A percentile compares a stretch with the other conserved stretches of the same genome.
Evolutionary conservation across 2,113 vertebrate genomes (phyloP).

Genomic region (Chaetura pelagica): DNA sequence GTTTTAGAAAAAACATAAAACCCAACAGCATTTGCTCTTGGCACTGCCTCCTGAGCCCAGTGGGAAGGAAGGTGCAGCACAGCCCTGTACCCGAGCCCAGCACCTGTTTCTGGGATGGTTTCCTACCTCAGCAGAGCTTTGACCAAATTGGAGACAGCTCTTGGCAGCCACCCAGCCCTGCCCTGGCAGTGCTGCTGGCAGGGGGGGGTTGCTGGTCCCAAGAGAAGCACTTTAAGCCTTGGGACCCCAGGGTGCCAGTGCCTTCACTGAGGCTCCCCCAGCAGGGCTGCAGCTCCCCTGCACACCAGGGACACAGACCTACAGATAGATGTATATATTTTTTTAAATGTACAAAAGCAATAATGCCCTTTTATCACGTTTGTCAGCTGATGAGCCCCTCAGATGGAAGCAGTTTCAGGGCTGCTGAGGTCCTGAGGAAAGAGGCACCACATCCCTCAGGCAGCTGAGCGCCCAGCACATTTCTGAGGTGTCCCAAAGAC

Average conservation of each 20-base stretch:
- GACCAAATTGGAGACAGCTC: background rate
- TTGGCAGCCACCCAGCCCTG: background rate
- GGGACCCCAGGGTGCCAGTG: background rate
- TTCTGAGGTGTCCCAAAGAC: background rate
- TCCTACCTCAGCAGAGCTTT: background rate
- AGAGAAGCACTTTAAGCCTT: background rate
- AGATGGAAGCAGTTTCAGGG: background rate
- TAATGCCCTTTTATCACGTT: rapidly evolving
- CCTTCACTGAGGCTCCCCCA: background rate
- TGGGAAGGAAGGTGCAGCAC: background rate
- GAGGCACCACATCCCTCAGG: background rate
- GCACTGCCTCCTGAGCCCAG: background rate
- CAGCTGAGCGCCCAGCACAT: rapidly evolving
- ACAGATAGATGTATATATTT: no score
- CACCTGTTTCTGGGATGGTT: background rate
- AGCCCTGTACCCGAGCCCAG: background rate
- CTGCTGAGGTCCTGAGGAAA: background rate
- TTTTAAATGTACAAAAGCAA: background rate
- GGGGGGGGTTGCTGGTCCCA: background rate
- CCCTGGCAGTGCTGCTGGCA: rapidly evolving
- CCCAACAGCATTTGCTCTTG: background rate
- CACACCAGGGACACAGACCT: background rate
- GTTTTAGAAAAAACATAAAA: background rate
- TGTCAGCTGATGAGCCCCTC: background rate
- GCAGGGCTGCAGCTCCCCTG: background rate